Evolutionary conservation across 2,797 vertebrate genomes (phyloP), one percentile per base, ranked within the genome.

Genomic region (Liasis olivaceus): DNA sequence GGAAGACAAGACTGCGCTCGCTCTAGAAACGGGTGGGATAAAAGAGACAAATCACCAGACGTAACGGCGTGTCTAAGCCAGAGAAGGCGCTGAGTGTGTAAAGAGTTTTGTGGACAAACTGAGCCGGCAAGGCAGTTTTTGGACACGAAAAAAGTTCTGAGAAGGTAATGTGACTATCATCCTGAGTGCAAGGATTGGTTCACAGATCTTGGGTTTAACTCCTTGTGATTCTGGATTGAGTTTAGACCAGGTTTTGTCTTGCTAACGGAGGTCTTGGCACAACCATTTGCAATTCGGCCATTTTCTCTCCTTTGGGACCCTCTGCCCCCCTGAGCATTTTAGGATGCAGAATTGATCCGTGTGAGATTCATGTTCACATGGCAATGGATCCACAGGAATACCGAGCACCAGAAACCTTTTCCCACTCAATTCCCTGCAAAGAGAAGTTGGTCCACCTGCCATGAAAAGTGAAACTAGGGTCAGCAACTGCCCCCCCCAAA

Each of bases 51-150:
- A 95, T 95, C 66, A 96, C 94, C 17, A 0, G 96, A 97, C 95
- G 97, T 98, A 98, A 98, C 98, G 98, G 97, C 97, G 96, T 96
- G 91, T 90, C 89, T 93, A 96, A 94, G 92, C 96, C 97, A 96
- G 97, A 97, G 97, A 47, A 96, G 96, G 59, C 94, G 96, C 97
- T 95, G 95, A 92, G 95, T 96, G 94, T 97, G 96, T 93, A 89
- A 97, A 97, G 95, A 96, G 96, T 92, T 98, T 98, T 97, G 97
- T 95, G 95, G 97, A 98, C 98, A 97, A 98, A 97, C 94, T 89
- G 93, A 97, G 96, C 90, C 98, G 98, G 98, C 98, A 98, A 97
- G 96, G 97, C 94, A 96, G 96, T 97, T 97, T 54, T 81, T 42
- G 1, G 9, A 92, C 86, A 36, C 20, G 22, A 51, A 62, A 31